phyloP scores from a whole-genome alignment of 2,113 vertebrate species.

The Tylochromis polylepis region DNA sequence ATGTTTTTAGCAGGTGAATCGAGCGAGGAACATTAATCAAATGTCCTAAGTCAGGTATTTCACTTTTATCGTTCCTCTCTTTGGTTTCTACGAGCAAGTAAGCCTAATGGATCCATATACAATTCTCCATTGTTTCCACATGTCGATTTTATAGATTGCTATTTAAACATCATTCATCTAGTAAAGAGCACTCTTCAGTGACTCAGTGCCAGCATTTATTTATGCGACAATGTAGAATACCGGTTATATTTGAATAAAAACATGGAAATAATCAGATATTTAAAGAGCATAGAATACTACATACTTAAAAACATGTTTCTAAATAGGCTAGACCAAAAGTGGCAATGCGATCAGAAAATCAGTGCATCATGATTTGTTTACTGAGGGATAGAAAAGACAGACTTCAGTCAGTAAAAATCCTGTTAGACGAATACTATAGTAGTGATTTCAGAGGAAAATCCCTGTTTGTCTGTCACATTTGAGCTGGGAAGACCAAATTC shows the following conservation, averaged over 20 bases:
- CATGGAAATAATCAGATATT: not conserved
- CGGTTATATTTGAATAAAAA: not conserved
- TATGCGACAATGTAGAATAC: not conserved
- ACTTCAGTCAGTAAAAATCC: too few species aligned
- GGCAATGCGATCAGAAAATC: too few species aligned
- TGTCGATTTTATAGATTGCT: slow-evolving; percentile 8
- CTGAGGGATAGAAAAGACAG: too few species aligned
- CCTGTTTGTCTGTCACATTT: too few species aligned
- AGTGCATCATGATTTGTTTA: too few species aligned
- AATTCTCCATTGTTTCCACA: not conserved
- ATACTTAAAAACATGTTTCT: not conserved
- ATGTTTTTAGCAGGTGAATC: not conserved
- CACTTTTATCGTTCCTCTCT: not conserved
- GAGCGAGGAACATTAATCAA: not conserved
- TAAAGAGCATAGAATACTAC: not conserved
- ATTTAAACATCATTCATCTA: not conserved
- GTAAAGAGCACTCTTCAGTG: not conserved
- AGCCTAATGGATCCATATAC: slow-evolving; percentile 16
- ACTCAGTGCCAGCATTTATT: not conserved
- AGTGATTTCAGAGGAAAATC: too few species aligned
- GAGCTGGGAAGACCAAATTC: too few species aligned
- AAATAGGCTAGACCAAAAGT: too few species aligned
- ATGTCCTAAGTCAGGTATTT: not conserved
- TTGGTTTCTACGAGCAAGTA: not conserved
- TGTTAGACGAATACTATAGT: too few species aligned